Percentiles rank a stretch among this genome's conserved stretches.
phyloP scores from a whole-genome alignment of 2,888 invertebrate genomes.

The Protophormia terraenovae region DNA sequence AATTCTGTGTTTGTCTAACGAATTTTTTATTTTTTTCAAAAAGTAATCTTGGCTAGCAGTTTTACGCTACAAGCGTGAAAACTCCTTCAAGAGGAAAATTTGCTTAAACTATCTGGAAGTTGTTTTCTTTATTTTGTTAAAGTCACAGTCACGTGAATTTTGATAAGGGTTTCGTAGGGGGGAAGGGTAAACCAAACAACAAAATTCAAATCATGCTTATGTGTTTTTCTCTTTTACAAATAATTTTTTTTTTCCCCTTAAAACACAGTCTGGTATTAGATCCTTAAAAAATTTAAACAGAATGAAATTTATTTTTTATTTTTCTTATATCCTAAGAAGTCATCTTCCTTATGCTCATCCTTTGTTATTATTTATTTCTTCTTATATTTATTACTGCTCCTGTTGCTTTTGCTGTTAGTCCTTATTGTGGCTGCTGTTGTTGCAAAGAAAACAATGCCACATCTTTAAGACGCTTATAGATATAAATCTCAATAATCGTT shows the following conservation, averaged over 20 bases:
- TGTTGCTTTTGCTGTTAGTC: conserved; percentile 9
- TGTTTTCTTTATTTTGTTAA: neutral
- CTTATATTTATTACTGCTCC: conserved; percentile 28
- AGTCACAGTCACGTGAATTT: conserved; percentile 50
- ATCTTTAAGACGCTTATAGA: conserved; percentile 74
- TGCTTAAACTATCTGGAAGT: conserved; percentile 36
- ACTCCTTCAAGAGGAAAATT: conserved; percentile 70
- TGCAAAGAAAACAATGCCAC: conserved; percentile 70
- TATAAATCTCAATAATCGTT: conserved; percentile 80
- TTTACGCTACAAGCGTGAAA: conserved; percentile 69
- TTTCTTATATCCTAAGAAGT: conserved; percentile 20
- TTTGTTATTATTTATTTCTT: conserved; percentile 25
- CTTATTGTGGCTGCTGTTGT: too few relatives aligned
- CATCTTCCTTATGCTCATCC: conserved; percentile 20
- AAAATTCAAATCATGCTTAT: conserved; percentile 67
- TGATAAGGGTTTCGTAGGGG: conserved; percentile 26
- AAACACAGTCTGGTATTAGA: too few relatives aligned
- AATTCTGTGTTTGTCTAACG: conserved; percentile 41
- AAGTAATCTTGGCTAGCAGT: conserved; percentile 54
- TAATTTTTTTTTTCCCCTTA: neutral
- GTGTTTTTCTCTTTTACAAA: neutral
- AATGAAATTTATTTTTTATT: conserved; percentile 1
- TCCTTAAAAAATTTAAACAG: too few relatives aligned
- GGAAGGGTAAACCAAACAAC: conserved; percentile 22
- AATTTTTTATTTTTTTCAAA: conserved; percentile 8